phyloP scores from a whole-genome alignment of 2,888 invertebrate genomes.

The Neoitamus cyanurus region DNA sequence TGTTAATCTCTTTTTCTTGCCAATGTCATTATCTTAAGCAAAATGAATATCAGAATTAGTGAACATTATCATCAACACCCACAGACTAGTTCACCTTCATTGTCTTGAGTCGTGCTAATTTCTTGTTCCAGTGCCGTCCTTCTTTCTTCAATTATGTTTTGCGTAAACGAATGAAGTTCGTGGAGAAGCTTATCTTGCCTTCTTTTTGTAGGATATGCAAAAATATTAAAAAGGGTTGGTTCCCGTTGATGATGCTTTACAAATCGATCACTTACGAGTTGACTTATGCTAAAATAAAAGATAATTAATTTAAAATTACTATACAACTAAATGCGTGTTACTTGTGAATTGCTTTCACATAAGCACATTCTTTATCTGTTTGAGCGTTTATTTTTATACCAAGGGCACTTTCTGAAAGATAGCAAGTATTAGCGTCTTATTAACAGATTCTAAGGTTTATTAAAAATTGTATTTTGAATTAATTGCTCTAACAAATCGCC shows the following conservation, averaged over 20 bases:
- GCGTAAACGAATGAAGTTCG: constrained; percentile 61
- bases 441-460: too few relatives aligned
- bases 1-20: constrained; percentile 70
- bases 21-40: constrained; percentile 39
- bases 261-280: constrained; percentile 58
- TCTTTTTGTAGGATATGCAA: constrained; percentile 52
- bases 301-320: background rate
- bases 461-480: too few relatives aligned
- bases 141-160: constrained; percentile 59
- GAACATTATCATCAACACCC: background rate
- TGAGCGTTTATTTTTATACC: constrained; percentile 68
- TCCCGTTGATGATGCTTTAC: constrained; percentile 50
- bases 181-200: constrained; percentile 56
- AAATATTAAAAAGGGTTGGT: constrained; percentile 56
- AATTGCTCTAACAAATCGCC: too few relatives aligned
- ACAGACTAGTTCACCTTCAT: background rate
- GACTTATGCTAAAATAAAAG: constrained; percentile 46
- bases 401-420: background rate
- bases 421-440: too few relatives aligned
- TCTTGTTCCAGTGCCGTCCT: constrained; percentile 55
- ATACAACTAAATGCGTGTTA: constrained; percentile 59
- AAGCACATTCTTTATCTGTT: constrained; percentile 72
- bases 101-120: background rate
- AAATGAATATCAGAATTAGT: background rate
- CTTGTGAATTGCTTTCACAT: constrained; percentile 77